Evolutionary conservation across 1,140 invertebrate species (phyloP), one percentile per base, ranked within the genome.

Genomic region (Meloidogyne exigua): DNA sequence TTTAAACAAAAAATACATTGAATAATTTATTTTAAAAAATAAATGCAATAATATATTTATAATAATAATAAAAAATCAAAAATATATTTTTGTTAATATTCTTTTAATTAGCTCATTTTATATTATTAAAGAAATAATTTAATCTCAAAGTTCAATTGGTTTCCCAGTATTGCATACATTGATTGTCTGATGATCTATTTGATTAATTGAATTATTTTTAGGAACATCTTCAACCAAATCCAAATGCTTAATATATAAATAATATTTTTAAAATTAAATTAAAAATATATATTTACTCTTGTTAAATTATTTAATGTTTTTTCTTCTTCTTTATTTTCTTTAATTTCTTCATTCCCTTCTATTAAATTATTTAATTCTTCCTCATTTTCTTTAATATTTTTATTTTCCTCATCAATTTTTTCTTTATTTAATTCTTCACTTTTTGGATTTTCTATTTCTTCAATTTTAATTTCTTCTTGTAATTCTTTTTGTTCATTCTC

Each of bases 11-110:
- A n/a, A n/a, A n/a, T n/a, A n/a, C n/a, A n/a, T n/a, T n/a, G 18
- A 49, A 18, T 49, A 49, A 49, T 18, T 2, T 49, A 18, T 49
- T 18, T 15, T 49, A 18, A 5, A n/a, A 49, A 18, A 0, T 57
- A 57, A 57, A 57, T 57, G 49, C 49, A 57, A 57, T n/a, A n/a
- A n/a, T n/a, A 57, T 57, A 44, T 15, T 44, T 57, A 57, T n/a
- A n/a, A n/a, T 7, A 18, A 57, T 4, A n/a, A n/a, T n/a, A 57
- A 18, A n/a, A 57, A n/a, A 15, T 57, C n/a, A n/a, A 21, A 57
- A 57, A 57, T 57, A 57, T 57, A n/a, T 57, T 7, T 44, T 44
- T 15, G 1, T 44, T 15, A 44, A 44, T 44, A 44, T 44, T 44
- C 42, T 44, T 18, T n/a, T 57, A 18, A n/a, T 57, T 57, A 57